Base-by-base conservation (phyloP, 2,888 invertebrate species). In the Leptogaster cylindrica region DNA sequence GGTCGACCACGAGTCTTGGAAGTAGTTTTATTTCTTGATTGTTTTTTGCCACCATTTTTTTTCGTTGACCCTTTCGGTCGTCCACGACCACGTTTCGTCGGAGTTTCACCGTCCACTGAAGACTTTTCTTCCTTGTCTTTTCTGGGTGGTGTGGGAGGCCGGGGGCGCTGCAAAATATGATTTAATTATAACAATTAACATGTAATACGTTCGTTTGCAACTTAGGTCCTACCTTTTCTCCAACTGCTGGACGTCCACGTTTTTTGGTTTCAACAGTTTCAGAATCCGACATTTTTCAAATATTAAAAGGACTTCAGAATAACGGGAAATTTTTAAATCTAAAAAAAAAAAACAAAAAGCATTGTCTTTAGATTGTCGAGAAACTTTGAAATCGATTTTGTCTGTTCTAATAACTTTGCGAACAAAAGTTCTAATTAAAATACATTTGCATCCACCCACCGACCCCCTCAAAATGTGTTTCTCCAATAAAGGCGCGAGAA, bases 111-210 rank as follows among this genome's bases (percentile, higher is more conserved):
- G 73, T 85, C 84, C 76, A 83, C 83, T 7, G 84, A 83, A 10
- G 83, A 83, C 68, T 84, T 81, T n/a, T 84, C 82, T 75, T 84
- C 84, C n/a, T 84, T 82, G 75, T 85, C 84, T 77, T 84, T 84
- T 71, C 81, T 80, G 66, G 82, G 70, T 65, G 79, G 82, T 68
- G 82, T 73, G 61, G 74, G 77, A 33, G 82, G 81, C 73, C 84
- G 78, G 2, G 83, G 83, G 73, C 84, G 76, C 76, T 84, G 68
- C 31, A 18, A 31, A 44, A 44, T 18, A 63, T 0, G 16, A 2
- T 27, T 16, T 27, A 27, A 25, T 27, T 25, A 50, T 18, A 23
- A 48, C 1, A 1, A 48, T 44, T 44, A n/a, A 25, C 25, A n/a
- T 8, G 6, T 20, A 20, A 6, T 46, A 46, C 8, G n/a, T 36